Base-by-base conservation (phyloP, 2,888 invertebrate species). In the Agrotis puta region DNA sequence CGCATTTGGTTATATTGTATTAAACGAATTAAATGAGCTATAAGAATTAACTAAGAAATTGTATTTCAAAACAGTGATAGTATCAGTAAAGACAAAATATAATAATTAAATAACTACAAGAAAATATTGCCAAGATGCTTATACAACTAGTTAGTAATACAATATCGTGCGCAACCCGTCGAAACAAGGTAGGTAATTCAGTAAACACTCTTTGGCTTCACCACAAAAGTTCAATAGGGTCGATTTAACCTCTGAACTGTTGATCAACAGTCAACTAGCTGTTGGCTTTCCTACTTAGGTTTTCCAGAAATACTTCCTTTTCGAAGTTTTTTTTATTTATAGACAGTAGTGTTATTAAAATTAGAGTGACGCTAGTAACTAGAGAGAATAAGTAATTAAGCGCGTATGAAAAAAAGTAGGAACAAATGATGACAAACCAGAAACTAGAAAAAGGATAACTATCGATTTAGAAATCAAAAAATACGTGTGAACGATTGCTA, bases 141-240 rank as follows among this genome's bases (percentile, higher is more conserved):
- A n/a, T 24, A n/a, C n/a, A 51, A 50, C 7, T 48, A 56, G 6
- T 27, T 24, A 16, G 18, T 43, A 57, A 62, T 67, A 33, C 18
- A 57, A 62, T 57, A 70, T 62, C 47, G 16, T 51, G 20, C 43
- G 56, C 6, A 63, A 45, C 51, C 27, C 27, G 33, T 61, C 27
- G 16, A n/a, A 62, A 4, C 47, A 7, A 58, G 61, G 64, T 33
- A 45, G 61, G 61, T 56, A 47, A 33, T n/a, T 56, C 7, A 33
- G 56, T 43, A 57, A 59, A 59, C 33, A 68, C 22, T 51, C 11
- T 39, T 64, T 20, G 33, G 16, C 61, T 79, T 79, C 54, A 57
- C 65, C 65, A 48, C 64, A 43, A 79, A 72, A 65, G 74, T 73
- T 76, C 51, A 76, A 53, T 33, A 13, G 27, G 54, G 50, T 64